Conservation (phyloP, 2,888 invertebrate genomes). For the Athetis lepigone region DNA sequence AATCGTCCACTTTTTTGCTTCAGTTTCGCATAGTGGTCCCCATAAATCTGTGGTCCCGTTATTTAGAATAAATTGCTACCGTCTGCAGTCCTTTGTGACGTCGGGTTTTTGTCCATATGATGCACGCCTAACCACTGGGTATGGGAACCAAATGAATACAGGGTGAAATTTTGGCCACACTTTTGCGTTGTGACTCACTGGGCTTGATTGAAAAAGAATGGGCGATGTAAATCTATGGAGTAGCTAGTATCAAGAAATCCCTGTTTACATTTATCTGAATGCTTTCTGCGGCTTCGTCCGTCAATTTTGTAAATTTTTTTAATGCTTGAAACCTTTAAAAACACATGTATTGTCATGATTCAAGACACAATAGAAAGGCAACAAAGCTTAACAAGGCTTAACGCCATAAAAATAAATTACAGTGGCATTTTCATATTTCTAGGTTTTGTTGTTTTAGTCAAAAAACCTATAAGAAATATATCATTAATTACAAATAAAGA, state of each 20-base stretch:
- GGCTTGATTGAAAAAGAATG: slow-evolving; percentile 7
- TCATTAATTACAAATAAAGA: too few species aligned
- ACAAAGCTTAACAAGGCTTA: too few species aligned
- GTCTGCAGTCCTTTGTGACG: slow-evolving; percentile 73
- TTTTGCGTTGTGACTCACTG: slow-evolving; percentile 44
- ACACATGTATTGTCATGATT: too few species aligned
- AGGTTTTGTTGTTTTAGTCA: too few species aligned
- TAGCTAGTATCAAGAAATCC: background rate
- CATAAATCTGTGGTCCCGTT: slow-evolving; percentile 80
- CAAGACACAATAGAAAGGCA: too few species aligned
- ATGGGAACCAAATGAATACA: slow-evolving; percentile 54
- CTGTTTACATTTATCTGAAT: too few species aligned
- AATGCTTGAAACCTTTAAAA: too few species aligned
- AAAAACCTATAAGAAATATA: too few species aligned
- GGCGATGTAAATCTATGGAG: background rate
- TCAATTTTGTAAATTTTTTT: too few species aligned
- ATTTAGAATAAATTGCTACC: slow-evolving; percentile 72
- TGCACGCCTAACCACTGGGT: slow-evolving; percentile 64
- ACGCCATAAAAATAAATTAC: too few species aligned
- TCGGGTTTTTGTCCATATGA: slow-evolving; percentile 76
- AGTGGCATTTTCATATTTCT: too few species aligned
- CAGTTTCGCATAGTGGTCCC: slow-evolving; percentile 65
- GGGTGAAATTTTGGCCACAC: slow-evolving; percentile 44
- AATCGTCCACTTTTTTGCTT: slow-evolving; percentile 66
- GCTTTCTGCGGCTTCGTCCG: too few species aligned